A percentile compares a stretch with the other conserved stretches of the same genome.
These are phyloP conservation scores for Oreocharis arfaki DNA, from an alignment of 2,113 vertebrate genomes.

Conservation along the genomic window DNA sequence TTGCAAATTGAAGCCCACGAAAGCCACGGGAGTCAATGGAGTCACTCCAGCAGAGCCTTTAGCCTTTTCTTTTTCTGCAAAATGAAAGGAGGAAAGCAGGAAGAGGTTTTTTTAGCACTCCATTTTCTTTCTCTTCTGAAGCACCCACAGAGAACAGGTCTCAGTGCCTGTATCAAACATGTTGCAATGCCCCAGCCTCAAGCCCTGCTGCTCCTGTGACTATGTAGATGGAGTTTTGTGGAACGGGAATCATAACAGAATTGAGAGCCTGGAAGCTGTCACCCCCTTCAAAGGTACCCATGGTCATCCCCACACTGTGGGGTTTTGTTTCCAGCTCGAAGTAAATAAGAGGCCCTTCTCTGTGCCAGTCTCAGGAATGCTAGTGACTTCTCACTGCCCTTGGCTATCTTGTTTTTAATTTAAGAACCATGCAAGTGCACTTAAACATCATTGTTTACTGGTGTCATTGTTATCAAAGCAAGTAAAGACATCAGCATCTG, in stretches of 20 bases:
- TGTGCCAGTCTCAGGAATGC: slow-evolving; percentile 24
- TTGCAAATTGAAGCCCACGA: slow-evolving; percentile 37
- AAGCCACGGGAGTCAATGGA: slow-evolving; percentile 47
- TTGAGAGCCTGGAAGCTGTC: background rate
- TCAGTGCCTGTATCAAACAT: background rate
- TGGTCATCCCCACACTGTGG: background rate
- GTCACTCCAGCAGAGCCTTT: slow-evolving; percentile 51
- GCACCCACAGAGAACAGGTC: background rate
- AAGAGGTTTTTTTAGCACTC: slow-evolving; percentile 16
- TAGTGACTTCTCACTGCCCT: slow-evolving; percentile 55
- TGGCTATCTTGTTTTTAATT: slow-evolving; percentile 70
- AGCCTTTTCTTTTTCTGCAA: slow-evolving; percentile 39
- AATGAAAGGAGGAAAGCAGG: slow-evolving; percentile 27
- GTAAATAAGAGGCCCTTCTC: slow-evolving; percentile 10
- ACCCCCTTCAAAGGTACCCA: background rate
- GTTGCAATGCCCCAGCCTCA: background rate
- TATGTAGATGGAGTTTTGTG: background rate
- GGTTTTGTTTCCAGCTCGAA: slow-evolving; percentile 39
- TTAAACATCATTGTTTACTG: slow-evolving; percentile 66
- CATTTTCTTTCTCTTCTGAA: slow-evolving; percentile 21
- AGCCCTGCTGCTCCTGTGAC: background rate
- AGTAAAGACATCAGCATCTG: slow-evolving; percentile 65
- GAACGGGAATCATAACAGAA: background rate
- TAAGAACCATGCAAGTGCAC: slow-evolving; percentile 60
- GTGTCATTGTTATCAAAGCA: slow-evolving; percentile 67